phyloP scores from a whole-genome alignment of 1,140 invertebrate species.

The Patella vulgata region DNA sequence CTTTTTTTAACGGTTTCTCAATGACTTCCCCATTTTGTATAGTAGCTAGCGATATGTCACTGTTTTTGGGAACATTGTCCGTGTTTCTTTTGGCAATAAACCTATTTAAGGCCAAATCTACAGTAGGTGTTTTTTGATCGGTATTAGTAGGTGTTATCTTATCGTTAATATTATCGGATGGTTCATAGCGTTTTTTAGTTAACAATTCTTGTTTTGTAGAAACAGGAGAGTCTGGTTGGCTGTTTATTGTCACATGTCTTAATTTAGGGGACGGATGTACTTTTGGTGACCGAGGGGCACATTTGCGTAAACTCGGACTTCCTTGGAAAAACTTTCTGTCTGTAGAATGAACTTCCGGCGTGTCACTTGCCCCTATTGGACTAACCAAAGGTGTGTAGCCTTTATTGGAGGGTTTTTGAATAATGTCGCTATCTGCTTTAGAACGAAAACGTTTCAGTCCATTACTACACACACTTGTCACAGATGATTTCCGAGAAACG shows the following conservation, averaged over 20 bases:
- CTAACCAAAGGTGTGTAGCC: conserved; percentile 42
- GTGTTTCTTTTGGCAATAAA: conserved; percentile 1
- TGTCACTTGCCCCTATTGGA: conserved; percentile 31
- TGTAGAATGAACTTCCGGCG: conserved; percentile 27
- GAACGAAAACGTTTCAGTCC: conserved; percentile 30
- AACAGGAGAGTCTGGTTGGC: conserved; percentile 20
- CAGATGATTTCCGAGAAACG: conserved; percentile 38
- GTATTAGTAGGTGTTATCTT: conserved; percentile 13
- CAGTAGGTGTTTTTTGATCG: conserved; percentile 3
- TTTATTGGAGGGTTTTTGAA: conserved; percentile 33
- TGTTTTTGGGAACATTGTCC: conserved; percentile 14
- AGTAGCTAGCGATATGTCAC: conserved; percentile 37
- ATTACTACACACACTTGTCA: conserved; percentile 43
- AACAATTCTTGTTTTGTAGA: conserved; percentile 49
- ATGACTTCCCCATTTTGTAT: conserved; percentile 32
- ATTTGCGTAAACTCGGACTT: conserved; percentile 44
- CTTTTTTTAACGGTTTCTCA: conserved; percentile 28
- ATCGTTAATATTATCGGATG: too few relatives aligned
- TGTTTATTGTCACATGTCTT: conserved; percentile 22
- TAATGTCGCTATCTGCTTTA: conserved; percentile 38
- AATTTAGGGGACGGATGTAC: conserved; percentile 45
- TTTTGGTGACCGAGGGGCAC: conserved; percentile 50
- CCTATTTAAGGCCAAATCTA: too few relatives aligned
- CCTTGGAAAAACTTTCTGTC: conserved; percentile 47
- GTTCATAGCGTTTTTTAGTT: conserved; percentile 38